Evolutionary conservation across 2,888 invertebrate genomes (phyloP).

Genomic region (Drosophila leonis): DNA sequence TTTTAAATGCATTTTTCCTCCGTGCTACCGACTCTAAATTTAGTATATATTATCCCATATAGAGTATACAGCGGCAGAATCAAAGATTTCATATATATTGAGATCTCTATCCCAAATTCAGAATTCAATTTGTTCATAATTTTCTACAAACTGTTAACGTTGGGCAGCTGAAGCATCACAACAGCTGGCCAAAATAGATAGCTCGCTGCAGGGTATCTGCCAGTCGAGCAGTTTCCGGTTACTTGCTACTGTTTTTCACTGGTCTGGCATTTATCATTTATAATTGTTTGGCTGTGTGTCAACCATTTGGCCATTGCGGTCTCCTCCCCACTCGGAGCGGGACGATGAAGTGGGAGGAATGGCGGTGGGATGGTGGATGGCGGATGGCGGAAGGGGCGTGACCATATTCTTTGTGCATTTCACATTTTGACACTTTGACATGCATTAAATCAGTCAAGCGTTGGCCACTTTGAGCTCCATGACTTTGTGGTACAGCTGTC

Average conservation of each 20-base stretch:
- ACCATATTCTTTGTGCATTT: slow-evolving; percentile 65
- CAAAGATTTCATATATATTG: not conserved
- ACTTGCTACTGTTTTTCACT: slow-evolving; percentile 1
- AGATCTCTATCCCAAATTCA: not conserved
- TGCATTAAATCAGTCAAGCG: slow-evolving; percentile 80
- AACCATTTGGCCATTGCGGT: slow-evolving; percentile 38
- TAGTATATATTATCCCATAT: no score
- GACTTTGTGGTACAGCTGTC: slow-evolving; percentile 45
- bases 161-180: not conserved
- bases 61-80: not conserved
- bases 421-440: slow-evolving; percentile 80
- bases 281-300: slow-evolving; percentile 72
- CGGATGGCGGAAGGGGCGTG: slow-evolving; percentile 19
- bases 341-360: not conserved
- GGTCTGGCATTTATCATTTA: slow-evolving; percentile 74
- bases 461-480: slow-evolving; percentile 55
- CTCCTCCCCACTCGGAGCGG: not conserved
- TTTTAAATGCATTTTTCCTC: not conserved
- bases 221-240: not conserved
- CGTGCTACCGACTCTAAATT: not conserved
- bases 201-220: not conserved
- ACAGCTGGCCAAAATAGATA: not conserved
- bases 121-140: not conserved
- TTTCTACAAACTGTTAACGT: not conserved
- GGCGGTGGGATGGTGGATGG: not conserved